Evolutionary conservation across 2,797 vertebrate species (phyloP).

Genomic region (Vultur gryphus): DNA sequence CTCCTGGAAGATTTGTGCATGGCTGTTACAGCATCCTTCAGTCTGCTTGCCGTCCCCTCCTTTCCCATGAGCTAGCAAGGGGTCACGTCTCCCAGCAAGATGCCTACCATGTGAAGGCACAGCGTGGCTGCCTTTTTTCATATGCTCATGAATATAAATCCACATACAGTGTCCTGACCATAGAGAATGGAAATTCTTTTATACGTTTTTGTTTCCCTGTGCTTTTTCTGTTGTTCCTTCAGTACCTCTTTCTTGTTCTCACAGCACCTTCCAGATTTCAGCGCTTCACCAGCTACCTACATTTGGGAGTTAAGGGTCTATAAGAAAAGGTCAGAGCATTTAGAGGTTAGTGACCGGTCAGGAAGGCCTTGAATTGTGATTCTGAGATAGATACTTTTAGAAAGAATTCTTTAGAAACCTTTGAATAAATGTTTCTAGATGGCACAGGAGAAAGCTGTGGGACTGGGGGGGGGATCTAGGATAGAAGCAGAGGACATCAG

Average conservation of each 20-base stretch:
- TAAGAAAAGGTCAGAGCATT: not conserved
- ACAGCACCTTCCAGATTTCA: not conserved
- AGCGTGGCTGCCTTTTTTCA: not conserved
- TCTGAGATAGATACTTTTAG: not conserved
- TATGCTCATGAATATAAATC: not conserved
- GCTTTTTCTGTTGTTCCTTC: not conserved
- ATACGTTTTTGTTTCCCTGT: not conserved
- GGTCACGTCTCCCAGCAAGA: not conserved
- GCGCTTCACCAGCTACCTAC: not conserved
- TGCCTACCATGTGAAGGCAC: accelerated
- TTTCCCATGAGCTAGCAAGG: not conserved
- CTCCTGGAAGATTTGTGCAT: not conserved
- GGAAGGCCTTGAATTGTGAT: not conserved
- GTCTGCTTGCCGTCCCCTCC: not conserved
- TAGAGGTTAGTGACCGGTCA: not conserved
- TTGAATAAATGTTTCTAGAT: not conserved
- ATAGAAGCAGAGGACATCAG: not conserved
- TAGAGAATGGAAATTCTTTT: not conserved
- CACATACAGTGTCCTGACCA: not conserved
- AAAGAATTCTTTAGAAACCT: not conserved
- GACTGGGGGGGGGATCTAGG: not conserved
- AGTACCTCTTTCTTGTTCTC: not conserved
- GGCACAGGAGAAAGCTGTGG: not conserved
- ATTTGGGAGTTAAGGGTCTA: not conserved
- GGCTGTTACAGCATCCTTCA: not conserved